These are phyloP conservation scores for Heteractis magnifica DNA, from an alignment of 92 coral and sea anemone genomes.

Conservation along the genomic window DNA sequence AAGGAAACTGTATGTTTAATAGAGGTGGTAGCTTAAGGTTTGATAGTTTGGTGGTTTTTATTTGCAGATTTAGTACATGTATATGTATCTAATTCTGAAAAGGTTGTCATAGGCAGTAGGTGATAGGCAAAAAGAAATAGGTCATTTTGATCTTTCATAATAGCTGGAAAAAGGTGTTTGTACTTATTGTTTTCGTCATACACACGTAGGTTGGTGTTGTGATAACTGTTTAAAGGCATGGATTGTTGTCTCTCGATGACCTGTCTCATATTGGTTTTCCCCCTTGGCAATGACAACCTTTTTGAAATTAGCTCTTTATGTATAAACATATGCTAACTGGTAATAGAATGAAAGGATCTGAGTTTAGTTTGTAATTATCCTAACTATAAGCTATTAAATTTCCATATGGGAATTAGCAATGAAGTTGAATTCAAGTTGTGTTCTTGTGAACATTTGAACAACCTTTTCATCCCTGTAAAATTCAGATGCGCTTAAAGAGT, in stretches of 20 bases:
- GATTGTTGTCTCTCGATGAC: no score
- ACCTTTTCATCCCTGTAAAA: background rate
- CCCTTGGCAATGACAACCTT: no score
- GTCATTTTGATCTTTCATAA: background rate
- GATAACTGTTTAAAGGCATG: no score
- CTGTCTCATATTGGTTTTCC: no score
- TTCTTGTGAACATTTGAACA: slow-evolving; percentile 16
- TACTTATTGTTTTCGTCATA: no score
- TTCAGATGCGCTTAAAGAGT: background rate
- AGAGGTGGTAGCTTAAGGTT: no score
- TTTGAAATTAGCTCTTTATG: no score
- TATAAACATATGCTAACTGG: no score
- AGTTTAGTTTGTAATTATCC: no score
- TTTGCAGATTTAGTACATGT: background rate
- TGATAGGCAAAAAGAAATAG: slow-evolving; percentile 28
- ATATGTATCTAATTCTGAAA: background rate
- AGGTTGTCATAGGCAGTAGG: slow-evolving; percentile 40
- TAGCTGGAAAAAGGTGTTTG: no score
- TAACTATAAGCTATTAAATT: background rate
- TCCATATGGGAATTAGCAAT: slow-evolving; percentile 17
- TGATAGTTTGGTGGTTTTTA: background rate
- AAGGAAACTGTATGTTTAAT: background rate
- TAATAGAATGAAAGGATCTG: no score
- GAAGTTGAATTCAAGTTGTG: slow-evolving; percentile 20
- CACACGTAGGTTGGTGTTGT: no score